Evolutionary conservation across 2,113 vertebrate species (phyloP).

Genomic region (Sylvia atricapilla): DNA sequence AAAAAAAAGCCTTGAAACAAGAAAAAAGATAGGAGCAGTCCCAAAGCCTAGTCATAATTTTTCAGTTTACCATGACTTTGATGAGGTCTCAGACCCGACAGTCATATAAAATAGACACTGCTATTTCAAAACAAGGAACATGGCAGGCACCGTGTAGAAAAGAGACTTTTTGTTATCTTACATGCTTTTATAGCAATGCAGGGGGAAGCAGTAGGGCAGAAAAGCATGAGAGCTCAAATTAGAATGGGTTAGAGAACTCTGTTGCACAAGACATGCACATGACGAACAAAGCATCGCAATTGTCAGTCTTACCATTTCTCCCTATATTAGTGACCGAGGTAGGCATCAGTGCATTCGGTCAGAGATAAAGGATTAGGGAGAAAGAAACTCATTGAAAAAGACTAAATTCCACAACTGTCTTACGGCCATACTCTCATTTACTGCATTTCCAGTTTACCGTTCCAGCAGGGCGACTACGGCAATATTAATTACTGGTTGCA

Average conservation of each 20-base stretch:
- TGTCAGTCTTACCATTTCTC: constrained; percentile 83
- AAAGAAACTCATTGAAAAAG: constrained; percentile 82
- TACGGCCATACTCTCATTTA: constrained; percentile 76
- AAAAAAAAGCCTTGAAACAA: background rate
- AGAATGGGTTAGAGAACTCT: constrained; percentile 73
- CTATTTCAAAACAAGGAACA: constrained; percentile 70
- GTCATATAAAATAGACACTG: constrained; percentile 71
- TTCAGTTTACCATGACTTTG: constrained; percentile 77
- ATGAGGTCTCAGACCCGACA: constrained; percentile 73
- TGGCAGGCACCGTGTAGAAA: constrained; percentile 72
- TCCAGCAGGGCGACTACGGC: constrained; percentile 35
- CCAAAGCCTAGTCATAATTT: constrained; percentile 58
- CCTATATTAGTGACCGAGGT: constrained; percentile 83
- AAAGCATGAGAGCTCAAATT: constrained; percentile 73
- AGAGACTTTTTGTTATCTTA: constrained; percentile 66
- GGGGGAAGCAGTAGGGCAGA: constrained; percentile 75
- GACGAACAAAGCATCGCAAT: constrained; percentile 75
- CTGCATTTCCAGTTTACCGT: constrained; percentile 66
- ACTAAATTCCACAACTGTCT: constrained; percentile 68
- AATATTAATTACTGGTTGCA: background rate
- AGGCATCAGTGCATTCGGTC: constrained; percentile 79
- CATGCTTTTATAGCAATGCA: constrained; percentile 82
- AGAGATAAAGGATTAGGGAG: constrained; percentile 80
- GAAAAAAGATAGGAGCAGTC: constrained; percentile 36
- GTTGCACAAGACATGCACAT: constrained; percentile 77